A percentile compares a stretch with the other conserved stretches of the same genome.
These are phyloP conservation scores for Macquaria australasica DNA, from an alignment of 2,113 vertebrate species.

Conservation along the genomic window DNA sequence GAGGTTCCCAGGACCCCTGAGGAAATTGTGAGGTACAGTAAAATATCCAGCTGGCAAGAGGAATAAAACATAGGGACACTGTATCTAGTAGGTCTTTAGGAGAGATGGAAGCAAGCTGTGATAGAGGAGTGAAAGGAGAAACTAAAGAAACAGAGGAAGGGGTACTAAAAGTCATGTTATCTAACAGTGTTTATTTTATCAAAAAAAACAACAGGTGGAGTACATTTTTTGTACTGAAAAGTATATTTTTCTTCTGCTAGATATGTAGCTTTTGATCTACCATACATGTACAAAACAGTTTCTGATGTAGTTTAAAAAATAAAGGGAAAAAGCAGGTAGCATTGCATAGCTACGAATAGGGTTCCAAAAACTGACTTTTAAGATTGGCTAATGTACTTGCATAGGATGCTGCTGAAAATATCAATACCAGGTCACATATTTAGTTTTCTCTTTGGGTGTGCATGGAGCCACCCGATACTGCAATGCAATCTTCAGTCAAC, in stretches of 20 bases:
- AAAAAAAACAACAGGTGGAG: background rate
- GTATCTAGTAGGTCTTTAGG: constrained; percentile 5
- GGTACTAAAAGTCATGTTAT: constrained; percentile 7
- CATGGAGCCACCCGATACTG: background rate
- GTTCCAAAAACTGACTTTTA: background rate
- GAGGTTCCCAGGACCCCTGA: constrained; percentile 55
- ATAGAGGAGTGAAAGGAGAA: constrained; percentile 54
- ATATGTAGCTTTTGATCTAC: background rate
- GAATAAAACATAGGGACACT: constrained; percentile 43
- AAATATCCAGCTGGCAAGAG: constrained; percentile 38
- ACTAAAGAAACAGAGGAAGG: constrained; percentile 49
- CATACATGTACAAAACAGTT: background rate
- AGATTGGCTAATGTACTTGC: background rate
- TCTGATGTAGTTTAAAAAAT: background rate
- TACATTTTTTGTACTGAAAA: background rate
- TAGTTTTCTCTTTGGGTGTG: background rate
- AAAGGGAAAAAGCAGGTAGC: background rate
- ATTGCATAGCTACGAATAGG: background rate
- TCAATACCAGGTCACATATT: background rate
- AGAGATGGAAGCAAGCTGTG: constrained; percentile 57
- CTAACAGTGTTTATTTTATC: constrained; percentile 38
- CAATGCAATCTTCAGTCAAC: background rate
- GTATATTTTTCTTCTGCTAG: background rate
- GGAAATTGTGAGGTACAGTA: constrained; percentile 23
- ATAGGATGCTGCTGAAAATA: background rate